These are phyloP conservation scores for Hypanus sabinus DNA, from an alignment of 2,113 vertebrate species.

Conservation along the genomic window DNA sequence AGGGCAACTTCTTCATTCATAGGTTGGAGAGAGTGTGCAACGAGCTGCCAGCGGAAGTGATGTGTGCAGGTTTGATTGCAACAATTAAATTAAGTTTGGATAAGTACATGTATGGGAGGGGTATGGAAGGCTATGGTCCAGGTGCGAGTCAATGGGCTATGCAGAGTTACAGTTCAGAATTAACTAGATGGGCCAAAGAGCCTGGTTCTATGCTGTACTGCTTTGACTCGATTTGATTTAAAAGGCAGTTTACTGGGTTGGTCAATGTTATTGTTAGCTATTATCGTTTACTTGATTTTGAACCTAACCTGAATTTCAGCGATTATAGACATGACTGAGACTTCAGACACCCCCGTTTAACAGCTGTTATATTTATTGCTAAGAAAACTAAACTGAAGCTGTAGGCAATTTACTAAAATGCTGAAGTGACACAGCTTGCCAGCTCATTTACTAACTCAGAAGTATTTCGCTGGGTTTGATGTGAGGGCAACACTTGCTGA, in stretches of 20 bases:
- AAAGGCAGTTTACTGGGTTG: neutral
- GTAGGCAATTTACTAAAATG: neutral
- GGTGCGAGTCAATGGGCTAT: too few species aligned
- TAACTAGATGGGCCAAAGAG: too few species aligned
- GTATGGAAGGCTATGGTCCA: too few species aligned
- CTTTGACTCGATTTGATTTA: neutral
- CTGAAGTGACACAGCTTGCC: neutral
- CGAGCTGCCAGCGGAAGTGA: too few species aligned
- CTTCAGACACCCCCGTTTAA: neutral
- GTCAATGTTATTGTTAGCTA: neutral
- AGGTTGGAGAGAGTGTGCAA: too few species aligned
- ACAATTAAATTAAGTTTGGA: too few species aligned
- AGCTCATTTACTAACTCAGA: neutral
- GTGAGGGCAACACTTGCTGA: conserved; percentile 26
- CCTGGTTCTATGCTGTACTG: too few species aligned
- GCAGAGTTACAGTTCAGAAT: too few species aligned
- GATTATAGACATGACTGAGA: neutral
- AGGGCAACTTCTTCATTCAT: too few species aligned
- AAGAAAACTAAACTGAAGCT: neutral
- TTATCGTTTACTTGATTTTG: neutral
- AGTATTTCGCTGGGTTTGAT: neutral
- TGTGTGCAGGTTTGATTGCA: too few species aligned
- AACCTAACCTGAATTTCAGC: neutral
- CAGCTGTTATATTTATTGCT: neutral
- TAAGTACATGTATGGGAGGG: too few species aligned